These are phyloP conservation scores for Schizothorax lantsangensis DNA, from an alignment of 2,797 vertebrate genomes.

Conservation along the genomic window DNA sequence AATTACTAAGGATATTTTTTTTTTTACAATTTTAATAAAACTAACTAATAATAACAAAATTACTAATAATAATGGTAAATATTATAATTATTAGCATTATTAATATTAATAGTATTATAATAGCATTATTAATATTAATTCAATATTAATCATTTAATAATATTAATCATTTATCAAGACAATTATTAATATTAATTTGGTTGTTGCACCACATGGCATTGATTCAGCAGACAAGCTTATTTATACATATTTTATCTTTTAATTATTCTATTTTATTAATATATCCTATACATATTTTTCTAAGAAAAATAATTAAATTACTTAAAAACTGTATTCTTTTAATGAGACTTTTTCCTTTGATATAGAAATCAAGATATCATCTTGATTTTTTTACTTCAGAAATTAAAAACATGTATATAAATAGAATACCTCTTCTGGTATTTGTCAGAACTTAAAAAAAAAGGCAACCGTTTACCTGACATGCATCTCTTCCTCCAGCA, in stretches of 20 bases:
- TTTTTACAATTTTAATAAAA: background rate
- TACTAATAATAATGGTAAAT: background rate
- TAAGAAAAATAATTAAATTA: background rate
- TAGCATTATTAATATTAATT: background rate
- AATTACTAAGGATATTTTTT: no score
- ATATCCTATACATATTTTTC: background rate
- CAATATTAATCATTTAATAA: background rate
- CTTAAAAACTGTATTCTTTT: background rate
- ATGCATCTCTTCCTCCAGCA: slow-evolving; percentile 80
- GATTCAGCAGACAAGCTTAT: background rate
- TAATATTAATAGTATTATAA: background rate
- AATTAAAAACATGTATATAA: background rate
- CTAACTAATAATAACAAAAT: background rate
- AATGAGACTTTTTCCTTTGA: background rate
- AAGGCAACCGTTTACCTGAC: slow-evolving; percentile 75
- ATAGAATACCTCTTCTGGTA: no score
- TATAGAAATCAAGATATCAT: background rate
- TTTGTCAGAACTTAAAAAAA: background rate
- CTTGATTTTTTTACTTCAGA: background rate
- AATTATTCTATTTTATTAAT: background rate
- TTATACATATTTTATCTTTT: background rate
- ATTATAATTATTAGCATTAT: background rate
- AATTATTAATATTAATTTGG: background rate
- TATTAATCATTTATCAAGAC: background rate
- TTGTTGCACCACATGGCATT: background rate